Evolutionary conservation across 2,113 vertebrate species (phyloP).

Genomic region (Elephas maximus): DNA sequence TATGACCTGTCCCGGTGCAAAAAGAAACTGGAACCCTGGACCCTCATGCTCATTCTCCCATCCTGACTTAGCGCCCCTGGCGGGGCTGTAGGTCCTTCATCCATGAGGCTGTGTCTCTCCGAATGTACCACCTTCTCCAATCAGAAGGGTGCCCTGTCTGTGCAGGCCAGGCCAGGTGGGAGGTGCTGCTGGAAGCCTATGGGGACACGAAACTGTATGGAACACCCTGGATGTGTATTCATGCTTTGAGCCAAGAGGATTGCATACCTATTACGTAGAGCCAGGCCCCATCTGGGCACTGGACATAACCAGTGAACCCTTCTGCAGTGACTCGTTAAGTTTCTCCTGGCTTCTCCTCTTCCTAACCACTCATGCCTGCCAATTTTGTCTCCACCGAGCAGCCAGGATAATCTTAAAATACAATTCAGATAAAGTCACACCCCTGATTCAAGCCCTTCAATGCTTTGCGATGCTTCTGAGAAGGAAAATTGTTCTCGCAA

Average conservation of each 20-base stretch:
- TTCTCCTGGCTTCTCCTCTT: background rate
- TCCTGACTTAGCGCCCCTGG: background rate
- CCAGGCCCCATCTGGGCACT: too few relatives aligned
- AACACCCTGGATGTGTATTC: rapidly evolving
- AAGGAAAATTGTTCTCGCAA: background rate
- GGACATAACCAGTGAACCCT: rapidly evolving
- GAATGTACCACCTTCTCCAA: background rate
- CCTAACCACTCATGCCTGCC: background rate
- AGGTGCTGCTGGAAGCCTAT: rapidly evolving
- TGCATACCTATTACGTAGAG: rapidly evolving
- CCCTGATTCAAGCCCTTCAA: background rate
- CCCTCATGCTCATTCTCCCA: background rate
- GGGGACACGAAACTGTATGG: background rate
- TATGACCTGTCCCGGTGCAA: background rate
- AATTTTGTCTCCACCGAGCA: background rate
- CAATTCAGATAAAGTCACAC: background rate
- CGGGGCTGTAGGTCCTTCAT: rapidly evolving
- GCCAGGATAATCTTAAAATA: background rate
- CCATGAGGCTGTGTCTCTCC: background rate
- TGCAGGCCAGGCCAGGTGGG: rapidly evolving
- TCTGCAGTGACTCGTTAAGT: rapidly evolving
- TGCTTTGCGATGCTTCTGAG: background rate
- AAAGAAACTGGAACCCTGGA: background rate
- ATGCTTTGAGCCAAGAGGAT: background rate
- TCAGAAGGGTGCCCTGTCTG: background rate